phyloP scores from a whole-genome alignment of 2,888 invertebrate species.

The Athrips mouffetella region DNA sequence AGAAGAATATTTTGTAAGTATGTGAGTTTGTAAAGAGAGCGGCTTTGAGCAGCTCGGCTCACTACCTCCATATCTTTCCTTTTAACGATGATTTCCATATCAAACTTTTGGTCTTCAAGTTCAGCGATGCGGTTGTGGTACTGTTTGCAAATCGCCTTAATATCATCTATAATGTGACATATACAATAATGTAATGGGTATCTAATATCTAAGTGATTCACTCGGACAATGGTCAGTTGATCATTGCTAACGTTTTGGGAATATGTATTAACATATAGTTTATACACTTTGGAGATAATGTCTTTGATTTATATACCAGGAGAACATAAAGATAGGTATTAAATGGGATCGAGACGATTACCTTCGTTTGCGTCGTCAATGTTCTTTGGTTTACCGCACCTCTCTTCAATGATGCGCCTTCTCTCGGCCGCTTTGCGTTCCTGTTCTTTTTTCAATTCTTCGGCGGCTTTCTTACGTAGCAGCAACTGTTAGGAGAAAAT shows the following conservation, averaged over 20 bases:
- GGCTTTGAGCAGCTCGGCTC: slow-evolving; percentile 54
- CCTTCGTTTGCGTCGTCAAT: slow-evolving; percentile 96
- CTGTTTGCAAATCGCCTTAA: slow-evolving; percentile 87
- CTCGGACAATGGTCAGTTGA: slow-evolving; percentile 26
- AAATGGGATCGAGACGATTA: slow-evolving; percentile 55
- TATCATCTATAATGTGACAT: slow-evolving; percentile 81
- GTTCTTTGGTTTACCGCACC: slow-evolving; percentile 95
- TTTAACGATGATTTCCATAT: slow-evolving; percentile 98
- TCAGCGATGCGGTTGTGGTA: slow-evolving; percentile 92
- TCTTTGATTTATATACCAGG: slow-evolving; percentile 9
- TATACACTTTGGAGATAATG: neutral
- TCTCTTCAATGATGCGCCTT: slow-evolving; percentile 97
- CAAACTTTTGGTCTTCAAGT: slow-evolving; percentile 97
- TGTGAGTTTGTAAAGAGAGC: slow-evolving; percentile 49
- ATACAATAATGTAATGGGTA: slow-evolving; percentile 18
- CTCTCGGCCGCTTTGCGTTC: slow-evolving; percentile 99
- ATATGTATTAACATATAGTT: slow-evolving; percentile 36
- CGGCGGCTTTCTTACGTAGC: slow-evolving; percentile 99
- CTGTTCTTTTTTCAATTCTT: slow-evolving; percentile 99
- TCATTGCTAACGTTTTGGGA: slow-evolving; percentile 40
- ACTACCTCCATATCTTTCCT: slow-evolving; percentile 99
- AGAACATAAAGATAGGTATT: neutral
- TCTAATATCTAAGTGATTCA: slow-evolving; percentile 17
- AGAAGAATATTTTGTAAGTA: slow-evolving; percentile 64
- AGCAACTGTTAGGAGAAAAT: slow-evolving; percentile 84